Evolutionary conservation across 2,888 invertebrate species (phyloP).

Genomic region (Drosophila hamatofila): DNA sequence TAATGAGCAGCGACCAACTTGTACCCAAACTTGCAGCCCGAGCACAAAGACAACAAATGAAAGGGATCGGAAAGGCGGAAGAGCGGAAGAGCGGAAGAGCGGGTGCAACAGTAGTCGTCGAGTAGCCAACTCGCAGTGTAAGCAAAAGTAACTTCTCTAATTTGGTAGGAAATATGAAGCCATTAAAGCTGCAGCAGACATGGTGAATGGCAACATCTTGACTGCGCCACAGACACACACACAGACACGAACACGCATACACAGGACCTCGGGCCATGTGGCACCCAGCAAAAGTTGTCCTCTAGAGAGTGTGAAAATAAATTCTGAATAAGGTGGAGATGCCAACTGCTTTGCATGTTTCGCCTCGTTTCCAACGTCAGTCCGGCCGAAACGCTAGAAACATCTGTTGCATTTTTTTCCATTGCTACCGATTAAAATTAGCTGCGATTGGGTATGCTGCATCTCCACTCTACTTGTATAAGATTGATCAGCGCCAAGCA

Average conservation of each 20-base stretch:
- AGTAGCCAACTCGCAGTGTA: constrained; percentile 61
- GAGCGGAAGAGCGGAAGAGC: not conserved
- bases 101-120: constrained; percentile 19
- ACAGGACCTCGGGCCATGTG: constrained; percentile 61
- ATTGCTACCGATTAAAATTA: not conserved
- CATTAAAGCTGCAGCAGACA: constrained; percentile 80
- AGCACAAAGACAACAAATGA: constrained; percentile 41
- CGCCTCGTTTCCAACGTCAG: constrained; percentile 32
- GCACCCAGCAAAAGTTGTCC: constrained; percentile 68
- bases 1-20: constrained; percentile 78
- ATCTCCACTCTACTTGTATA: too few relatives aligned
- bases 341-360: constrained; percentile 71
- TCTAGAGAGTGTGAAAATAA: constrained; percentile 82
- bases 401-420: constrained; percentile 72
- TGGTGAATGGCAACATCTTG: constrained; percentile 78
- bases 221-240: constrained; percentile 62
- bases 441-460: not conserved
- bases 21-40: constrained; percentile 51
- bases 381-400: constrained; percentile 53
- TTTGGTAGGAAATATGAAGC: constrained; percentile 83
- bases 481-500: too few relatives aligned
- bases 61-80: constrained; percentile 15
- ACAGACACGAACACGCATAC: constrained; percentile 30
- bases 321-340: constrained; percentile 70
- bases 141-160: constrained; percentile 81